phyloP scores from a whole-genome alignment of 1,140 invertebrate species.

The Halesus radiatus region DNA sequence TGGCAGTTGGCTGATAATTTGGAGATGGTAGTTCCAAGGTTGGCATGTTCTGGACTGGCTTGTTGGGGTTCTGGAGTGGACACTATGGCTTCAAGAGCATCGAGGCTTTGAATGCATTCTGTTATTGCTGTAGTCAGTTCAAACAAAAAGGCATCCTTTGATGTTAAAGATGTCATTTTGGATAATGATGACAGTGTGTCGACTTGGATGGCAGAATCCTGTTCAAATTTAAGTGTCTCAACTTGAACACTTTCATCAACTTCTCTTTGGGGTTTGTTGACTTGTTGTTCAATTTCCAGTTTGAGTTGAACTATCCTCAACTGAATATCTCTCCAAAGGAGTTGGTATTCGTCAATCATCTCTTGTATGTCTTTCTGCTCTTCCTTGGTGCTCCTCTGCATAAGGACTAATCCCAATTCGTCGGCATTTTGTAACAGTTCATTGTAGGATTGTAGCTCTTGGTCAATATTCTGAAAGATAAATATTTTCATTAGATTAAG shows the following conservation, averaged over 20 bases:
- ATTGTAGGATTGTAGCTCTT: slow-evolving; percentile 71
- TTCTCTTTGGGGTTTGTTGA: slow-evolving; percentile 61
- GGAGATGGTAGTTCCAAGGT: slow-evolving; percentile 72
- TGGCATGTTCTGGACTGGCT: slow-evolving; percentile 69
- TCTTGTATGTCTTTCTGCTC: slow-evolving; percentile 71
- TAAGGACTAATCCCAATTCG: slow-evolving; percentile 72
- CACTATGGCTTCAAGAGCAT: slow-evolving; percentile 71
- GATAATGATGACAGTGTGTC: slow-evolving; percentile 75
- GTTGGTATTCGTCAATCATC: slow-evolving; percentile 79
- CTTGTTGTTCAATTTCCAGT: slow-evolving; percentile 64
- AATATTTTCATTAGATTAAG: neutral
- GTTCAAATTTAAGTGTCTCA: slow-evolving; percentile 81
- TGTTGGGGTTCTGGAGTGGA: slow-evolving; percentile 68
- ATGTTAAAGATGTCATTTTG: slow-evolving; percentile 76
- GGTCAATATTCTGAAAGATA: slow-evolving; percentile 69
- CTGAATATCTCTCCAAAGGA: slow-evolving; percentile 76
- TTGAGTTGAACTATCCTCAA: slow-evolving; percentile 69
- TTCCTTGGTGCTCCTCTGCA: slow-evolving; percentile 70
- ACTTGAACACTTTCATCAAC: slow-evolving; percentile 77
- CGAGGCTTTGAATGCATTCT: slow-evolving; percentile 73
- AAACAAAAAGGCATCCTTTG: slow-evolving; percentile 83
- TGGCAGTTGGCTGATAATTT: slow-evolving; percentile 80
- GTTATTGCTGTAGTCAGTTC: slow-evolving; percentile 79
- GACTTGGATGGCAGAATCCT: slow-evolving; percentile 83
- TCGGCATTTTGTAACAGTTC: slow-evolving; percentile 69